Conservation (phyloP, 2,888 invertebrate species). For the Epicampocera succincta region DNA sequence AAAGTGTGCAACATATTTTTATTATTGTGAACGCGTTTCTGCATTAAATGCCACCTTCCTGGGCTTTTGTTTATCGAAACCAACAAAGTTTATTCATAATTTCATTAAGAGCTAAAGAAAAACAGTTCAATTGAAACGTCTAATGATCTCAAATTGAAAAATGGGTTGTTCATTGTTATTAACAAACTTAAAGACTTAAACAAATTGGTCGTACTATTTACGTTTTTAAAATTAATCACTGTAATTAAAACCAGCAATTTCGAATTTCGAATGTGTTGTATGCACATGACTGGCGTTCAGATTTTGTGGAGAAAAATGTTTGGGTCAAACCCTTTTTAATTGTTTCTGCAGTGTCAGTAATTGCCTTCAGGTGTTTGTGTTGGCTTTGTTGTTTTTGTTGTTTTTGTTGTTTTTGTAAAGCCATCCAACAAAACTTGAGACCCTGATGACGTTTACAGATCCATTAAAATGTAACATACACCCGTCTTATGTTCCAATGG, state of each 20-base stretch:
- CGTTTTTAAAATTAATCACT: constrained; percentile 49
- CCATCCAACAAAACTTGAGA: neutral
- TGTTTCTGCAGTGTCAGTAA: constrained; percentile 20
- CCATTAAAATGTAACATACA: constrained; percentile 46
- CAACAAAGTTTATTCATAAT: no score
- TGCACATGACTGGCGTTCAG: no score
- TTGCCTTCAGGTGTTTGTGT: no score
- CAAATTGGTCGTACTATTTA: neutral
- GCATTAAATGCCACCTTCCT: no score
- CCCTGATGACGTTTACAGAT: constrained; percentile 18
- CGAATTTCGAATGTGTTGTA: neutral
- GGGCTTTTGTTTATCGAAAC: no score
- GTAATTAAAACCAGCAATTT: constrained; percentile 44
- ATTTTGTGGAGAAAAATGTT: neutral
- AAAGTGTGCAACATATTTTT: no score
- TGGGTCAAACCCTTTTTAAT: constrained; percentile 21
- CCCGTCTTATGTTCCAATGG: constrained; percentile 11
- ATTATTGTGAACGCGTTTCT: no score
- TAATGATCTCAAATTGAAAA: no score
- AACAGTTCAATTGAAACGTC: no score
- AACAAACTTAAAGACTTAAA: neutral
- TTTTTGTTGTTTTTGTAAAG: no score
- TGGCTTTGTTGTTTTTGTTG: neutral
- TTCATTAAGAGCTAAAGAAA: no score
- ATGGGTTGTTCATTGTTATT: neutral